Conservation (phyloP, 92 coral and sea anemone species). For the Chrysogorgia sp. region DNA sequence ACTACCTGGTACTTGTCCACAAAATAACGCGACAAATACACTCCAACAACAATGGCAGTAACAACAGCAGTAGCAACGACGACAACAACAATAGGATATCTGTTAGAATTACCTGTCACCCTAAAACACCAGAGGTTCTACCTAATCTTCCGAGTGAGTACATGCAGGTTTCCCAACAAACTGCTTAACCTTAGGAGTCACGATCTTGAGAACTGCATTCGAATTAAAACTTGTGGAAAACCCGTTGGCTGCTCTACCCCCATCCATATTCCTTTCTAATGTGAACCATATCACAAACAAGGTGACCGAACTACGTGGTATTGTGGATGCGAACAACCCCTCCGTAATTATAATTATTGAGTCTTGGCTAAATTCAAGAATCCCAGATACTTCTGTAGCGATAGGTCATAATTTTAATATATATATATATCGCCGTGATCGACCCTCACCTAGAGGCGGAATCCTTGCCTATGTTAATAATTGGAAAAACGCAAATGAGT, state of each 20-base stretch:
- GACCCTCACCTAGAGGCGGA: constrained; percentile 17
- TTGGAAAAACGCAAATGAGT: constrained; percentile 6
- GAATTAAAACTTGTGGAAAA: not conserved
- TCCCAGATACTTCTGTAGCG: constrained; percentile 16
- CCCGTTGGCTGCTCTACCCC: not conserved
- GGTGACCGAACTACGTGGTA: not conserved
- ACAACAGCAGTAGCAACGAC: no score
- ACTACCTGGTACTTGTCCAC: no score
- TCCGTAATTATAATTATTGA: not conserved
- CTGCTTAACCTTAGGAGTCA: not conserved
- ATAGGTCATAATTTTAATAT: constrained; percentile 2
- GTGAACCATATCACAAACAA: not conserved
- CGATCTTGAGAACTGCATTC: not conserved
- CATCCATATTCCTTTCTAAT: not conserved
- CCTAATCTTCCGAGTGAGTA: not conserved
- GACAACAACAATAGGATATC: no score
- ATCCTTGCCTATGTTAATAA: constrained; percentile 18
- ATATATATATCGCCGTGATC: constrained; percentile 27
- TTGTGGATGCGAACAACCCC: constrained; percentile 1
- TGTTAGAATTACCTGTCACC: no score
- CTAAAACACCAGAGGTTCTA: not conserved
- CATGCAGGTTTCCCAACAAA: not conserved
- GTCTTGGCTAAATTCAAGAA: constrained; percentile 13
- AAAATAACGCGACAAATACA: no score
- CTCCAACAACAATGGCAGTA: no score